phyloP scores from a whole-genome alignment of 2,797 vertebrate genomes.

The Antennarius maculatus region DNA sequence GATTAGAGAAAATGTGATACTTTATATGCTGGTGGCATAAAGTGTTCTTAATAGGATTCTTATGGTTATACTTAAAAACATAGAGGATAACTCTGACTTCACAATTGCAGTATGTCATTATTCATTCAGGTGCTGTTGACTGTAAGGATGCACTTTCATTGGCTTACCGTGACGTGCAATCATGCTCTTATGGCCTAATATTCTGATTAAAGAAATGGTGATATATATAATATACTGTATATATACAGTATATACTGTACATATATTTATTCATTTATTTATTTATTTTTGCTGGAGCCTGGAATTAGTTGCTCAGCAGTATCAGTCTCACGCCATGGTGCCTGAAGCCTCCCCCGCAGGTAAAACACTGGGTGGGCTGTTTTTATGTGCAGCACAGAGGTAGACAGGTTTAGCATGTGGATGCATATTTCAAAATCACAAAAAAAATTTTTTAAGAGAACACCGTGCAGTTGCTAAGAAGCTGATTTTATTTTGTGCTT shows the following conservation, averaged over 20 bases:
- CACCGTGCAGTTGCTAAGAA: too few relatives aligned
- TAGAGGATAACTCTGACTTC: neutral
- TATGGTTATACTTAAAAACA: neutral
- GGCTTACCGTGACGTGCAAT: neutral
- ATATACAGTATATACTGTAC: too few relatives aligned
- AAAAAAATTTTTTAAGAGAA: too few relatives aligned
- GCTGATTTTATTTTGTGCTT: too few relatives aligned
- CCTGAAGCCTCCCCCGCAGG: too few relatives aligned
- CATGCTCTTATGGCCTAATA: neutral
- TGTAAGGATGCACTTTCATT: neutral
- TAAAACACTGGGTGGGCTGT: too few relatives aligned
- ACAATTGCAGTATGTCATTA: neutral
- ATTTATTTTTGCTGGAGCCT: constrained; percentile 12
- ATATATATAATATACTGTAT: neutral
- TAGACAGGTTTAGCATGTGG: neutral
- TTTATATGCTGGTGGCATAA: constrained; percentile 18
- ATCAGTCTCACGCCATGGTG: too few relatives aligned
- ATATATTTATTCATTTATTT: constrained; percentile 16
- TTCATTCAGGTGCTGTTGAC: neutral
- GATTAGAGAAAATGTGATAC: constrained; percentile 7
- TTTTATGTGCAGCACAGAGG: too few relatives aligned
- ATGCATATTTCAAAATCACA: too few relatives aligned
- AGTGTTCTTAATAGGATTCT: neutral
- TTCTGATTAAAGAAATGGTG: constrained; percentile 32
- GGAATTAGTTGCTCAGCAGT: neutral